Evolutionary conservation across 2,797 vertebrate genomes (phyloP).

Genomic region (Enteromius radiatus): DNA sequence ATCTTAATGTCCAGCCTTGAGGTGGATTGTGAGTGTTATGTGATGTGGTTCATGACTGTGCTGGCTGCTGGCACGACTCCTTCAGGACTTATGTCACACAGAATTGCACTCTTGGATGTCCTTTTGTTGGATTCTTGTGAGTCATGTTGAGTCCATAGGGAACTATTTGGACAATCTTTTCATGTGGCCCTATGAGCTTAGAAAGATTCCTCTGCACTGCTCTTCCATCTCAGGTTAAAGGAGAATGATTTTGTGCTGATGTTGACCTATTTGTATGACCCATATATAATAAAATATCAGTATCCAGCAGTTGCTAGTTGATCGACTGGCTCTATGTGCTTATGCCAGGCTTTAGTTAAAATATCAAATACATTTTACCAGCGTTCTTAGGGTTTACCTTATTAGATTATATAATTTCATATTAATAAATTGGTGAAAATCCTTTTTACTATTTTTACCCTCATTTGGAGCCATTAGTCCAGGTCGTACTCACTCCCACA

Average conservation of each 20-base stretch:
- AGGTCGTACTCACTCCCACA: slow-evolving; percentile 5
- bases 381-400: neutral
- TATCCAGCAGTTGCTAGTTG: neutral
- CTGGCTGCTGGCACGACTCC: neutral
- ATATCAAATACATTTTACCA: too few relatives aligned
- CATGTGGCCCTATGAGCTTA: neutral
- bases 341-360: neutral
- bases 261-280: neutral
- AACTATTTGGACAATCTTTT: slow-evolving; percentile 2
- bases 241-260: neutral
- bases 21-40: neutral
- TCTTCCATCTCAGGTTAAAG: neutral
- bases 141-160: neutral
- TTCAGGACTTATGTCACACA: neutral
- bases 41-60: neutral
- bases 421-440: neutral
- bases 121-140: neutral
- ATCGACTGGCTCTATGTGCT: neutral
- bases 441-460: neutral
- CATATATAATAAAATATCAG: neutral
- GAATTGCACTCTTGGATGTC: neutral
- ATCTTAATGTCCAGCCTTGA: neutral
- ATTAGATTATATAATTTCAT: slow-evolving; percentile 14
- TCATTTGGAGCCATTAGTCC: neutral
- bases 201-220: neutral